Base-by-base conservation (phyloP, 2,797 vertebrate genomes). In the Hippocampus kuda region DNA sequence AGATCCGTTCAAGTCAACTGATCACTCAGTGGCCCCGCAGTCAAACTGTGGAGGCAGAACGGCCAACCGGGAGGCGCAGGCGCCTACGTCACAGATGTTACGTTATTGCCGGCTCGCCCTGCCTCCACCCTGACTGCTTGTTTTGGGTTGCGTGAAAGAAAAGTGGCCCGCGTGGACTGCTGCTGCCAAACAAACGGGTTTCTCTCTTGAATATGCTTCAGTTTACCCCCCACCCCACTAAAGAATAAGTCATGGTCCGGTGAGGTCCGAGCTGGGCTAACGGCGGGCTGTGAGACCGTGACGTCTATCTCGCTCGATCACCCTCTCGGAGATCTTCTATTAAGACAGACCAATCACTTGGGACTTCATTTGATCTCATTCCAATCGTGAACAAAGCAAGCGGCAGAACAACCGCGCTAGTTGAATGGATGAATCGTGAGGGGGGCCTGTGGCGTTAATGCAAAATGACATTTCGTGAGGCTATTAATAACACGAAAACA, bases 51-150 rank as follows among this genome's bases (percentile, higher is more conserved):
- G 67, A 27, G 44, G 8, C 68, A 16, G 26, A 12, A 42, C 44
- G 42, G 8, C 69, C 15, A 44, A 22, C 63, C 44, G 46, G 34
- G 67, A 42, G 49, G 63, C 65, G 68, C 66, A 72, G 68, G 69
- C 65, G 72, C 60, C 64, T 64, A 80, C 81, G 85, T 80, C 83
- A 81, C 82, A 56, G 70, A 68, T 60, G 80, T 79, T 71, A 76
- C 79, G 79, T 78, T 75, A 73, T 59, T 72, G 53, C 77, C 68
- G 65, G 66, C 69, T 72, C 74, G 48, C 62, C 38, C 70, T 67
- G 69, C 65, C 73, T 67, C 68, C 70, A 70, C 71, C 74, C 72
- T 65, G 70, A 68, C 69, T 10, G 61, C 4, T 63, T 68, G 49
- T 67, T 70, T 51, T 57, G 69, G 66, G 38, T 66, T 49, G 9